Evolutionary conservation across 2,888 invertebrate species (phyloP).

Genomic region (Hydriomena furcata): DNA sequence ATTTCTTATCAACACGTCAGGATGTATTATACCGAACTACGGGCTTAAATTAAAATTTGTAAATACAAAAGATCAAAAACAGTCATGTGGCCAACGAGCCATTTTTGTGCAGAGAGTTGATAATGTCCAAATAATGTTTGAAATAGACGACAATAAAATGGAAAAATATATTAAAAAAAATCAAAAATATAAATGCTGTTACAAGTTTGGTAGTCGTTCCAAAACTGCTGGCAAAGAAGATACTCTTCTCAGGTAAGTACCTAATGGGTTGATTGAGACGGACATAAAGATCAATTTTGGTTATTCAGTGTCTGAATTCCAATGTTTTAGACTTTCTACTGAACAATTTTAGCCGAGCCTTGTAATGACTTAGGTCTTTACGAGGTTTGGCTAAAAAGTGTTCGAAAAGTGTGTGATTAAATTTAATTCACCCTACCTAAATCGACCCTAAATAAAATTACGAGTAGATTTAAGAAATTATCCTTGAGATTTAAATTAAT

Average conservation of each 20-base stretch:
- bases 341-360: no score
- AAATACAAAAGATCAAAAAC: constrained; percentile 30
- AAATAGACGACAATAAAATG: constrained; percentile 43
- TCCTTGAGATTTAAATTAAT: no score
- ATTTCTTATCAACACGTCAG: constrained; percentile 55
- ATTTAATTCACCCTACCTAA: no score
- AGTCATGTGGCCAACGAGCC: constrained; percentile 48
- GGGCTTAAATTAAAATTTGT: constrained; percentile 43
- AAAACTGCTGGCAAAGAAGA: constrained; percentile 40
- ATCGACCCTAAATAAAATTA: no score
- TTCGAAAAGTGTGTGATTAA: no score
- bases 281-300: no score
- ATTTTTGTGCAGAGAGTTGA: constrained; percentile 45
- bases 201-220: constrained; percentile 46
- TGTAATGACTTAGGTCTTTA: no score
- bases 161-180: constrained; percentile 35
- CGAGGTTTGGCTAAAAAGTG: no score
- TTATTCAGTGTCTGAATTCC: no score
- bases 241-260: constrained; percentile 47
- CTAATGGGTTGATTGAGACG: not conserved
- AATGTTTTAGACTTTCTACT: no score
- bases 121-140: constrained; percentile 43
- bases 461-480: no score
- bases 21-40: constrained; percentile 61
- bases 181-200: constrained; percentile 49